Evolutionary conservation across 2,113 vertebrate species (phyloP), one percentile per base, ranked within the genome.

Genomic region (Prionailurus viverrinus): DNA sequence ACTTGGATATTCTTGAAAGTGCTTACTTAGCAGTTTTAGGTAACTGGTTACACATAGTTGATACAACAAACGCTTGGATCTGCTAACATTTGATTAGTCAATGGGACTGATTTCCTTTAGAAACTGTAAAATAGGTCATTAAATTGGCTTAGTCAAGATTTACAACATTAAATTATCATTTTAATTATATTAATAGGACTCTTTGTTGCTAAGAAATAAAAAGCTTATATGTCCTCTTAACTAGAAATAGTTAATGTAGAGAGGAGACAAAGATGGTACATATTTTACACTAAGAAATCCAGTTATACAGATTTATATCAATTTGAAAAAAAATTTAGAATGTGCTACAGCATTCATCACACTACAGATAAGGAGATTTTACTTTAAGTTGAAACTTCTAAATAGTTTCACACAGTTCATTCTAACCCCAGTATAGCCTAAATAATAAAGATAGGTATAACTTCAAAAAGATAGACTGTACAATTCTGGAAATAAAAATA

Each of bases 71-170:
- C 63, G 83, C 74, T 96, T 95, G 16, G 0, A 98, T 97, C 91
- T 82, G 78, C 23, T 95, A 95, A 97, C 97, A 98, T 98, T 84
- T 97, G 90, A 98, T 97, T 98, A 98, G 96, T 48, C 83, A 92
- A 94, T 92, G 71, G 4, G 84, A 97, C 96, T 96, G 92, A 85
- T 89, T 98, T 98, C 85, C 88, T 98, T 97, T 97, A 96, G 82
- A 98, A 97, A 97, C 81, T 95, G 39, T 81, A 98, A 98, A 98
- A 98, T 80, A 97, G 88, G 93, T 95, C 95, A 98, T 98, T 98
- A 98, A 98, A 93, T 98, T 95, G 68, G 25, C 78, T 39, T 8
- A 89, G 97, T 96, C 33, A 87, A 88, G 51, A 94, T 82, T 90
- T 93, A 29, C 51, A 94, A 94, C 96, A 96, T 97, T 92, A 96